Base-by-base conservation (phyloP, 2,888 invertebrate species). In the Gastracanthus pulcherrimus region DNA sequence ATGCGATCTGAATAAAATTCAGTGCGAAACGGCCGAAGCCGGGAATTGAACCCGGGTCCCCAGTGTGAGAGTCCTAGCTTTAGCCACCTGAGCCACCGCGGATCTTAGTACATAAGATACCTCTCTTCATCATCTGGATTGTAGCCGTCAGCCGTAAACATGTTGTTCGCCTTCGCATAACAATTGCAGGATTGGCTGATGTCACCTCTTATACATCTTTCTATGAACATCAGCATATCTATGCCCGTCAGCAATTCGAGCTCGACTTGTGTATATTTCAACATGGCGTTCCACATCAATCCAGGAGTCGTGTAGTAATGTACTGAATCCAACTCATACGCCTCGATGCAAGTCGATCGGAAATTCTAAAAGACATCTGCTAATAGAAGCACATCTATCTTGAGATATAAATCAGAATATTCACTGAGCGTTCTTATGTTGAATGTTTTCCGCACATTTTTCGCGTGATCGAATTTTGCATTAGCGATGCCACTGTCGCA, bases 391-490 rank as follows among this genome's bases (percentile, higher is more conserved):
- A 51, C 36, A 62, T 71, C 23, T 0, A 48, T 60, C 29, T 79
- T 64, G 36, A 72, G 36, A n/a, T 79, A 72, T 19, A 64, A 31
- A n/a, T n/a, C n/a, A 7, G 48, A 82, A 79, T 91, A 91, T 71
- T 90, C 29, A 0, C 31, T n/a, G 11, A 70, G 70, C 11, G 3
- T 51, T 0, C n/a, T n/a, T n/a, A n/a, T n/a, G n/a, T n/a, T 5
- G 29, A 72, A 62, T 2, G 19, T 3, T 11, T 3, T 36, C n/a
- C 74, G 62, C 5, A 75, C 45, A 16, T 31, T 26, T 11, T 60
- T 45, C 74, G 23, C n/a, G n/a, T n/a, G n/a, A 0, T 29, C 38
- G 41, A 64, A 79, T 1, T 64, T 58, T 19, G 36, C 36, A 23
- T 11, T n/a, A 19, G 41, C 29, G 13, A 71, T 71, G 4, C 38